Evolutionary conservation across 2,888 invertebrate species (phyloP).

Genomic region (Nebria brevicollis): DNA sequence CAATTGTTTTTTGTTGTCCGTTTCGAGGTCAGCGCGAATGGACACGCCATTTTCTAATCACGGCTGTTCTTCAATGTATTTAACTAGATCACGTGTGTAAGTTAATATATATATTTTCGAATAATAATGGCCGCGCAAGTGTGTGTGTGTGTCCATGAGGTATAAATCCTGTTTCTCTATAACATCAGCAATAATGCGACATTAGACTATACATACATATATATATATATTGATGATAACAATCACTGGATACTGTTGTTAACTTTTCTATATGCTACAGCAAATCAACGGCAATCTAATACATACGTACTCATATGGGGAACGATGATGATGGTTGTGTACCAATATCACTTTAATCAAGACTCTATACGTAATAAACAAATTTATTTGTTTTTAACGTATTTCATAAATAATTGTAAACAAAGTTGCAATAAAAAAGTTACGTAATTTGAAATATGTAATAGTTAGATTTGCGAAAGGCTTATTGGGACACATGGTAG

Average conservation of each 20-base stretch:
- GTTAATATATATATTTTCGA: not conserved
- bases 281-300: slow-evolving; percentile 43
- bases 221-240: slow-evolving; percentile 17
- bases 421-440: no score
- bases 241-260: slow-evolving; percentile 32
- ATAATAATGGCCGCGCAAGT: slow-evolving; percentile 15
- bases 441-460: no score
- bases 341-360: not conserved
- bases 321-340: slow-evolving; percentile 18
- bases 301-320: slow-evolving; percentile 14
- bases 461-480: no score
- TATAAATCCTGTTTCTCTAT: slow-evolving; percentile 42
- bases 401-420: no score
- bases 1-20: slow-evolving; percentile 24
- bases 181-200: slow-evolving; percentile 20
- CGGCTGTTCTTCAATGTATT: slow-evolving; percentile 25
- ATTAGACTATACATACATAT: slow-evolving; percentile 23
- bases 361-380: no score
- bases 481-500: slow-evolving; percentile 16
- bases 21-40: slow-evolving; percentile 25
- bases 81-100: not conserved
- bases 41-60: slow-evolving; percentile 46
- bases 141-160: slow-evolving; percentile 41
- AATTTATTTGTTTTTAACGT: no score
- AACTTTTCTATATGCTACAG: slow-evolving; percentile 42